phyloP scores from a whole-genome alignment of 2,113 vertebrate genomes.

The Ellobius talpinus region DNA sequence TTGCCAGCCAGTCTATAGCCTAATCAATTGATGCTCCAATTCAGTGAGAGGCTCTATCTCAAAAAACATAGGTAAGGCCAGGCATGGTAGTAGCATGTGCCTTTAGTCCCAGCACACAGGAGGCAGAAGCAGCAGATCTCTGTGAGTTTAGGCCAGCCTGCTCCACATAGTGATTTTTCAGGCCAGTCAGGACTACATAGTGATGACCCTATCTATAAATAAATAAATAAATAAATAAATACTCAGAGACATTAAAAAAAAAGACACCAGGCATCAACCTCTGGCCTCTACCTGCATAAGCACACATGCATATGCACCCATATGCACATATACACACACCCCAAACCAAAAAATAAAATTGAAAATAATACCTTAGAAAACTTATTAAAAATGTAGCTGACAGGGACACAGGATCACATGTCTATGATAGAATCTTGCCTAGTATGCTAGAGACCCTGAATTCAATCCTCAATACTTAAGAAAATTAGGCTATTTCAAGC shows the following conservation, averaged over 20 bases:
- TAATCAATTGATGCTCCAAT: neutral
- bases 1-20: neutral
- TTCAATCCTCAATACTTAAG: neutral
- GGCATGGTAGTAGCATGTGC: neutral
- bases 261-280: neutral
- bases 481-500: slow-evolving; percentile 28
- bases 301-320: neutral
- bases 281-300: neutral
- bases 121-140: neutral
- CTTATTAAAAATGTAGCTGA: slow-evolving; percentile 22
- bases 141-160: neutral
- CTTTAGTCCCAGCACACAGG: neutral
- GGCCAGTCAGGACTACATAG: neutral
- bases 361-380: slow-evolving; percentile 18
- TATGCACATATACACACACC: neutral
- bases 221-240: neutral
- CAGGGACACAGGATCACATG: neutral
- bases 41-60: neutral
- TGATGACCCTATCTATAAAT: neutral
- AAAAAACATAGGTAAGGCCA: neutral
- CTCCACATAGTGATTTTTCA: neutral
- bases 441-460: neutral
- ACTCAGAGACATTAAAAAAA: neutral
- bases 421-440: neutral
- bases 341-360: neutral